phyloP scores from a whole-genome alignment of 2,113 vertebrate genomes.

The Erythrocercus mccallii region DNA sequence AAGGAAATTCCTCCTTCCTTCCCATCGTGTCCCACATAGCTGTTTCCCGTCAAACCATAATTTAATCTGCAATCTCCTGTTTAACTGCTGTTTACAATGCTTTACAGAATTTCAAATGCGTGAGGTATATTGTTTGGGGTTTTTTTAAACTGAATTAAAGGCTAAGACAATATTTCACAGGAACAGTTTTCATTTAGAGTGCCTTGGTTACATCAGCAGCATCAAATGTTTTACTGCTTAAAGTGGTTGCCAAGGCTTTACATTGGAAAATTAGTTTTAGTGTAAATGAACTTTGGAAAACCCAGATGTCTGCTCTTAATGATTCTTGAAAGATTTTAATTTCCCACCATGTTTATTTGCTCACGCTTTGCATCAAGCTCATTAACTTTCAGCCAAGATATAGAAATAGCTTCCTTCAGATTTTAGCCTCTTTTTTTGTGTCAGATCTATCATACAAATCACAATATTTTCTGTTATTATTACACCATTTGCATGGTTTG shows the following conservation, averaged over 20 bases:
- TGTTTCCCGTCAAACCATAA: background rate
- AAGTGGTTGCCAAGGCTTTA: background rate
- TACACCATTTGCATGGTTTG: background rate
- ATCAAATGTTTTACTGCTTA: background rate
- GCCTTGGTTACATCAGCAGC: background rate
- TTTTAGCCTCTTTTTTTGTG: background rate
- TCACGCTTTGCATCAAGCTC: background rate
- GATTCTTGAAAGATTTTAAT: constrained; percentile 13
- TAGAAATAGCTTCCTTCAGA: background rate
- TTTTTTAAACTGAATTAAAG: background rate
- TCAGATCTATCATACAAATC: background rate
- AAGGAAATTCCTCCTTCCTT: background rate
- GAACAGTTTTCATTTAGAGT: background rate
- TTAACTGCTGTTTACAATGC: background rate
- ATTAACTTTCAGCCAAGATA: background rate
- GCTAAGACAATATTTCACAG: background rate
- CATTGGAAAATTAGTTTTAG: background rate
- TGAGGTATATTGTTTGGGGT: background rate
- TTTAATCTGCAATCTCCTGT: background rate
- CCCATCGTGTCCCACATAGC: background rate
- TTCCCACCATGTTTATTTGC: background rate
- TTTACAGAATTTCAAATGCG: background rate
- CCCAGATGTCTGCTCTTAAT: background rate
- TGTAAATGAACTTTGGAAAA: constrained; percentile 16
- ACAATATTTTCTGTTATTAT: background rate